Evolutionary conservation across 2,888 invertebrate species (phyloP).

Genomic region (Epinotia nisella): DNA sequence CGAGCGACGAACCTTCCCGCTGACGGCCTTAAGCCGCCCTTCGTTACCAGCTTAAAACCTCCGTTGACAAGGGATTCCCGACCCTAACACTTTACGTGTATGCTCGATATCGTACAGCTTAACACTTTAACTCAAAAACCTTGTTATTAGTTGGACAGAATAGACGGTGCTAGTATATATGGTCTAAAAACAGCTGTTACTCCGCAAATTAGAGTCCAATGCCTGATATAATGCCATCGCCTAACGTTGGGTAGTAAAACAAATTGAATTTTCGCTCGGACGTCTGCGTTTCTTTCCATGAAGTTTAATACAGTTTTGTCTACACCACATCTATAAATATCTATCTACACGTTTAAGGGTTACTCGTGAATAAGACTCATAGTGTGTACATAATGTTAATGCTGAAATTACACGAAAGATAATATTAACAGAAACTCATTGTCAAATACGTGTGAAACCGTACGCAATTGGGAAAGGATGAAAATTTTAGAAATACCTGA

Average conservation of each 20-base stretch:
- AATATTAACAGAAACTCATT: background rate
- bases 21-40: constrained; percentile 70
- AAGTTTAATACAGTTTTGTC: background rate
- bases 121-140: constrained; percentile 24
- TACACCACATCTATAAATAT: background rate
- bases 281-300: constrained; percentile 12
- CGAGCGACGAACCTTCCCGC: constrained; percentile 51
- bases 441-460: background rate
- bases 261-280: constrained; percentile 28
- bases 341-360: background rate
- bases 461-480: no score
- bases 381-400: background rate
- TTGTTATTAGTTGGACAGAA: constrained; percentile 31
- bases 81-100: constrained; percentile 17
- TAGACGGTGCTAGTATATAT: constrained; percentile 40
- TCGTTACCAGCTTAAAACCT: constrained; percentile 67
- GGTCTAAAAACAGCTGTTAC: constrained; percentile 40
- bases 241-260: constrained; percentile 27
- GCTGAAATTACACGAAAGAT: background rate
- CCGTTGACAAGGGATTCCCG: constrained; percentile 46
- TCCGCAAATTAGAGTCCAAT: constrained; percentile 31
- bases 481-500: no score
- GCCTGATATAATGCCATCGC: constrained; percentile 22
- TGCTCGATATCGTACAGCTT: constrained; percentile 9
- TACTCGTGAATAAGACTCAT: background rate